Evolutionary conservation across 2,888 invertebrate species (phyloP).

Genomic region (Cheilosia grossa): DNA sequence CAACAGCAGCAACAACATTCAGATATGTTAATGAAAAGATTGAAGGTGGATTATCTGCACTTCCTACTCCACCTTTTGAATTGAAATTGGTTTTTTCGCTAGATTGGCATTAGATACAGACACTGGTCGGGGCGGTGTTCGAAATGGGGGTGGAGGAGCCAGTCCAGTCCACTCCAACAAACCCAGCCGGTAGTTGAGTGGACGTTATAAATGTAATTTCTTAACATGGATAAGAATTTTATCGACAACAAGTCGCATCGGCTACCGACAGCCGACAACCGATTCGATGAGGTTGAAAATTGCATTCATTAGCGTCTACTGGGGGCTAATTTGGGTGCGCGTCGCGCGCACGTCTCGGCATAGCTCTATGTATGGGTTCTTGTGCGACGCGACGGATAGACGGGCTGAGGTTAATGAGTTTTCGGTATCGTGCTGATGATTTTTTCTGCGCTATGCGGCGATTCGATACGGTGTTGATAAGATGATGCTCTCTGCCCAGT

Average conservation of each 20-base stretch:
- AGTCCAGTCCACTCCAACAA: not conserved
- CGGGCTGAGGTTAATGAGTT: slow-evolving; percentile 71
- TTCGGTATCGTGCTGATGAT: slow-evolving; percentile 68
- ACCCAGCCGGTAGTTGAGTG: slow-evolving; percentile 58
- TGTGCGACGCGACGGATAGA: not conserved
- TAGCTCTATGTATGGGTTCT: not conserved
- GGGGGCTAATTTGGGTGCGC: slow-evolving; percentile 67
- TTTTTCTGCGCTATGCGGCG: slow-evolving; percentile 60
- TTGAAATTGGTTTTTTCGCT: slow-evolving; percentile 70
- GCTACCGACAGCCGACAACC: slow-evolving; percentile 63
- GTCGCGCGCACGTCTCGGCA: slow-evolving; percentile 32
- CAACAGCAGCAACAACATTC: slow-evolving; percentile 17
- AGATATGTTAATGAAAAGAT: slow-evolving; percentile 75
- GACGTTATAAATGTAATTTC: slow-evolving; percentile 69
- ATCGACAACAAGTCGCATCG: slow-evolving; percentile 72
- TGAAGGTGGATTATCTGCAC: slow-evolving; percentile 73
- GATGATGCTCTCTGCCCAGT: slow-evolving; percentile 61
- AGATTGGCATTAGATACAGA: slow-evolving; percentile 72
- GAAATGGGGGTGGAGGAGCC: slow-evolving; percentile 40
- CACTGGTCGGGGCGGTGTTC: not conserved
- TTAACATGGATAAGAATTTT: slow-evolving; percentile 70
- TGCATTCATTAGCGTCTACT: slow-evolving; percentile 74
- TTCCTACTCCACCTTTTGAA: slow-evolving; percentile 71
- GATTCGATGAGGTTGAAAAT: slow-evolving; percentile 74
- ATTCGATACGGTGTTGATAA: slow-evolving; percentile 73